Evolutionary conservation across 2,113 vertebrate genomes (phyloP), one percentile per base, ranked within the genome.

Genomic region (Callospermophilus lateralis): DNA sequence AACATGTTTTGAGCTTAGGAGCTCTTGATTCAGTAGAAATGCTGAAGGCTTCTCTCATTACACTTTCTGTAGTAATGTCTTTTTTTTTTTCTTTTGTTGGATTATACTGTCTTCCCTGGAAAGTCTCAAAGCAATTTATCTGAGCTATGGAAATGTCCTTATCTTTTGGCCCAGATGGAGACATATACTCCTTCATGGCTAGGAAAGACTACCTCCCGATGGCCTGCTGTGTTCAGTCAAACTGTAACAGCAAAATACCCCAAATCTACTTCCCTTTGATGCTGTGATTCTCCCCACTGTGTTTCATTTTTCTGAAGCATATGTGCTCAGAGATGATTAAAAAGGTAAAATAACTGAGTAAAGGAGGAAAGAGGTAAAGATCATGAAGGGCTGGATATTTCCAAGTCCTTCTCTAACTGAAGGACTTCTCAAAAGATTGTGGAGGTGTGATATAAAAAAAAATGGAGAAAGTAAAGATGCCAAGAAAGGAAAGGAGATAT

Each of bases 91-190:
- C 17, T 28, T 26, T 24, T 9, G 30, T 68, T 79, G 58, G 58
- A 88, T 7, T 73, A 80, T 37, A 74, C 20, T 88, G 9, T 80
- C 16, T 89, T 96, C 86, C 78, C 30, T 92, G 34, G 28, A 86
- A 94, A 89, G 30, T 89, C 77, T 92, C 63, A 97, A 87, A 81
- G 45, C 45, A 88, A 79, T 95, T 94, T 86, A 42, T 89, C n/a
- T 79, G 83, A 28, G 42, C 53, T 95, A 74, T 86, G 63, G 94
- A 93, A 96, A 94, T 92, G 30, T n/a, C 74, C 55, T 84, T 89
- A 79, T 58, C 28, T 90, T 90, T 96, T 73, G 12, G 26, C 32
- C 48, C 80, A 93, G 87, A 88, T 83, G 39, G 90, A 91, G 53
- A 93, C 34, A 70, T 78, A 65, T 73, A 73, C 34, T 19, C 10